Base-by-base conservation (phyloP, 1,140 invertebrate genomes). In the Lepidurus packardi region DNA sequence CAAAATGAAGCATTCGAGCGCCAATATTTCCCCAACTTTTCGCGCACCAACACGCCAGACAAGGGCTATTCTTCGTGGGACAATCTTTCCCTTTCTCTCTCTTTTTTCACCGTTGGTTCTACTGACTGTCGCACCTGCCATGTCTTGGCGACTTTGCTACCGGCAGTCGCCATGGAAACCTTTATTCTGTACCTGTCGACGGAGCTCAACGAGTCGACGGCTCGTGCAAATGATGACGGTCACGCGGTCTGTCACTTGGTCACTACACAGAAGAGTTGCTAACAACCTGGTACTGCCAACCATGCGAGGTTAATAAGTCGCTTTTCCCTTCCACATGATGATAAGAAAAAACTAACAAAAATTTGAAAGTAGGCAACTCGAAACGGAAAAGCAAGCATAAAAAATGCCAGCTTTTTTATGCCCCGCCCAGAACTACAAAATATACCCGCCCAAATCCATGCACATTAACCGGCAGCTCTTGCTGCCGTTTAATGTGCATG, bases 201-300 rank as follows among this genome's bases (percentile, higher is more conserved):
- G 3, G 53, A 65, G 53, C 45, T 47, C 45, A 47, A 1, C 53
- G 9, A n/a, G 53, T 65, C 53, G 53, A 9, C 53, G 53, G 21
- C 53, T 13, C 53, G 53, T 65, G n/a, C 53, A 65, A 65, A 65
- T 65, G 53, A 65, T 65, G 53, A 21, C 13, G 53, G n/a, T 65
- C 53, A 65, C 53, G 53, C 53, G 53, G 53, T 65, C 53, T 65
- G 53, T 65, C 53, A 21, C 16, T n/a, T 16, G 53, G n/a, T 65
- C 53, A 13, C 53, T 65, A 65, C 53, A 65, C 53, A 65, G 53
- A 47, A 9, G 53, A 65, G 16, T 65, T 8, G 53, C n/a, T 65
- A 65, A 65, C 53, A 65, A 65, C 53, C 53, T 65, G 53, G 13
- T 16, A 16, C 16, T 13, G 53, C 21, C 6, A 13, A 9, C 53